Percentiles rank a stretch among this genome's conserved stretches.
phyloP scores from a whole-genome alignment of 2,113 vertebrate species.

The Lethenteron camtschaticum region DNA sequence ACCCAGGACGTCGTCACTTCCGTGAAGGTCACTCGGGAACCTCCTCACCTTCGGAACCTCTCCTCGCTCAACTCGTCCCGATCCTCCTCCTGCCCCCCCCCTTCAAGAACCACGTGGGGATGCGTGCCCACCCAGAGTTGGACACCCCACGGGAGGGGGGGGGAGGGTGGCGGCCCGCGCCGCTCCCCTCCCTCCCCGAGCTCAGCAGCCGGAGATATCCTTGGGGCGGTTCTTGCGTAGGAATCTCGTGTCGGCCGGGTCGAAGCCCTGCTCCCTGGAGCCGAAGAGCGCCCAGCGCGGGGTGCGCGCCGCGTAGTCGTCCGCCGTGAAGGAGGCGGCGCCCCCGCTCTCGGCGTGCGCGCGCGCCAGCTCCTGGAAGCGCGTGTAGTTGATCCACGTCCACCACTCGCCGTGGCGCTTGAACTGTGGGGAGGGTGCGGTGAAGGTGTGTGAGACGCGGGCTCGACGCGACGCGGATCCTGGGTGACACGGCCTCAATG shows the following conservation, averaged over 20 bases:
- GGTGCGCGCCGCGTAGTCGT: slow-evolving; percentile 48
- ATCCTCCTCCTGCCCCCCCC: no score
- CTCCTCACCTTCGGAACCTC: no score
- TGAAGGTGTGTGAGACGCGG: no score
- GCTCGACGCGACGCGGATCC: no score
- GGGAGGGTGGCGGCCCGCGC: background rate
- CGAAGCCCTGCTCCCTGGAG: slow-evolving; percentile 47
- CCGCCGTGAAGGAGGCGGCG: slow-evolving; percentile 28
- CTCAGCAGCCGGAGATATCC: slow-evolving; percentile 57
- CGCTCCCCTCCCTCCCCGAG: slow-evolving; percentile 1
- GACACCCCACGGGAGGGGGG: background rate
- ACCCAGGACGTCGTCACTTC: no score
- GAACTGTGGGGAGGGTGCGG: slow-evolving; percentile 28
- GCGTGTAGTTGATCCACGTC: slow-evolving; percentile 68
- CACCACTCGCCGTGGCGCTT: slow-evolving; percentile 48
- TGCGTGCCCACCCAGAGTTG: no score
- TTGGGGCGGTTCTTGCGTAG: slow-evolving; percentile 48
- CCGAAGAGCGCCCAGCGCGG: slow-evolving; percentile 66
- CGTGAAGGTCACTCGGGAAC: no score
- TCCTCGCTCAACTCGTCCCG: no score
- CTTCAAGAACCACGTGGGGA: no score
- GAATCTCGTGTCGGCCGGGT: slow-evolving; percentile 46
- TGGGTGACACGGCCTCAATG: no score
- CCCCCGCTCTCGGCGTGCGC: slow-evolving; percentile 25
- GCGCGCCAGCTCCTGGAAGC: slow-evolving; percentile 48